Evolutionary conservation across 2,888 invertebrate species (phyloP), one percentile per base, ranked within the genome.

Genomic region (Ectobius pallidus): DNA sequence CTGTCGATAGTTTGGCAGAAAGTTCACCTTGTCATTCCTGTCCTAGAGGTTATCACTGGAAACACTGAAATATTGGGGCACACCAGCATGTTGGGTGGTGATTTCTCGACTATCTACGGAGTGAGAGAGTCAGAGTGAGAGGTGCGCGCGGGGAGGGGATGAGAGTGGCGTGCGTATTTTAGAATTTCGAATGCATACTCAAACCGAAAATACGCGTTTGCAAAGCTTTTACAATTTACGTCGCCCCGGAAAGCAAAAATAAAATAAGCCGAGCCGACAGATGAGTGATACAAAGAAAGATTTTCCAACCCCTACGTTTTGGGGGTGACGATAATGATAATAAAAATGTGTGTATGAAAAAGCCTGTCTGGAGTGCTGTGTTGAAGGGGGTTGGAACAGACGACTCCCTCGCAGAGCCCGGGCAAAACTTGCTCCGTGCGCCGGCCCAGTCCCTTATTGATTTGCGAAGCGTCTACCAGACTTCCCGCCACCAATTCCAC

Each of bases 371-470:
- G 55, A 27, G 55, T 27, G 55, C 16, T 27, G 55, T 27, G n/a
- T 52, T 6, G n/a, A 55, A 27, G 55, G 55, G 55, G 27, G 22
- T 55, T 25, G 27, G 44, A 55, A 16, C 14, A 20, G 27, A 25
- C 49, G 32, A 30, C 49, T 14, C 32, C 58, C 58, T 55, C 20
- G 34, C 34, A 20, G 14, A 69, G 70, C 63, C 70, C 70, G 63
- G 62, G 62, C 63, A 70, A 70, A 63, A 70, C 62, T 63, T 46
- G 32, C 61, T 63, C 39, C 32, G 18, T 70, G 63, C 62, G 70
- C 67, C 58, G 68, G 42, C 72, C 42, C 46, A 52, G 63, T 71
- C 67, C 69, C 61, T 70, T 72, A 69, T 72, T 72, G 69, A 69
- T 69, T 72, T 69, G 69, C 49, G 34, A 27, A 30, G 18, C 46